Conservation (phyloP, 2,888 invertebrate species). For the Petrolisthes cinctipes region DNA sequence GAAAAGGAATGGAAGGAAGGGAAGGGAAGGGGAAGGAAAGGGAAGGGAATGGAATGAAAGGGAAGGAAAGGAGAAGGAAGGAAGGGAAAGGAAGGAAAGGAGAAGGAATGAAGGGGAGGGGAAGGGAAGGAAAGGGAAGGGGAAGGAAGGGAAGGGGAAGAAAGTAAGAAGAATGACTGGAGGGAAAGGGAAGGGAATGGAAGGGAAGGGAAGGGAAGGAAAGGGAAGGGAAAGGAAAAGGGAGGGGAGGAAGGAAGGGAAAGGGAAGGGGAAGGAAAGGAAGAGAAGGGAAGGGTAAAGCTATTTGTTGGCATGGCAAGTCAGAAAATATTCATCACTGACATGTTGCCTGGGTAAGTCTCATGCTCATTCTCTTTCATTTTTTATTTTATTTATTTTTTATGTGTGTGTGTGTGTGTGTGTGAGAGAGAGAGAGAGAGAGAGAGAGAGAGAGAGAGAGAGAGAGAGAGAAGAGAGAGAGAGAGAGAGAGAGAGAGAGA, state of each 20-base stretch:
- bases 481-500: not conserved
- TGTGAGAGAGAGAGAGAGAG: not conserved
- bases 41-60: too few species aligned
- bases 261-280: not conserved
- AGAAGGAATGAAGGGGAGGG: too few species aligned
- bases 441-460: not conserved
- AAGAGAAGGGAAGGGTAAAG: not conserved
- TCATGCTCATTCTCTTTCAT: too few species aligned
- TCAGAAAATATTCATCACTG: too few species aligned
- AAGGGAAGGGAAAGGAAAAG: not conserved
- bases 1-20: not conserved
- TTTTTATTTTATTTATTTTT: not conserved
- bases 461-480: not conserved
- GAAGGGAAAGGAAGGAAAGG: not conserved
- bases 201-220: not conserved
- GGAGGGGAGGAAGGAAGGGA: not conserved
- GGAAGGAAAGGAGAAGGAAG: not conserved
- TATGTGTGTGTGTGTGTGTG: not conserved
- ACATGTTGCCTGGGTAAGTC: too few species aligned
- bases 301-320: too few species aligned
- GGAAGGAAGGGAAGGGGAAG: not conserved
- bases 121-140: not conserved
- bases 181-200: not conserved
- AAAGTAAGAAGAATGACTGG: not conserved
- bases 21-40: not conserved